Conservation (phyloP, 2,888 invertebrate genomes). For the Aphodius granarius region DNA sequence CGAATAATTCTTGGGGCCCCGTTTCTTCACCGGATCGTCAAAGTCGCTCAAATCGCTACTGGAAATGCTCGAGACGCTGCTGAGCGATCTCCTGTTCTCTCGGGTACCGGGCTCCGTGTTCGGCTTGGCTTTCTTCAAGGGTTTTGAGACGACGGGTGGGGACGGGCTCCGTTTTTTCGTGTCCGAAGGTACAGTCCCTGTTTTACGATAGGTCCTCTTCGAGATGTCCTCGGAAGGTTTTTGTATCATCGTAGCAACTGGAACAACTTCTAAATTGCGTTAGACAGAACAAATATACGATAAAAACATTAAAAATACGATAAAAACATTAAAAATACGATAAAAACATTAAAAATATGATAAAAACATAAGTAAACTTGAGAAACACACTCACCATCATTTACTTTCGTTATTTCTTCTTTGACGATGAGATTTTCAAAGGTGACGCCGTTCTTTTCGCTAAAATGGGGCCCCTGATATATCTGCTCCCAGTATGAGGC, state of each 20-base stretch:
- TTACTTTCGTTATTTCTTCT: conserved; percentile 46
- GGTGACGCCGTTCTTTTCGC: conserved; percentile 60
- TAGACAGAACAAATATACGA: background rate
- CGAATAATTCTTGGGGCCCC: conserved; percentile 16
- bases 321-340: background rate
- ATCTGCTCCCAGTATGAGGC: conserved; percentile 65
- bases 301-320: background rate
- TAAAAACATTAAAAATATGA: background rate
- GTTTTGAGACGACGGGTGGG: conserved; percentile 60
- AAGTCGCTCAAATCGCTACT: conserved; percentile 51
- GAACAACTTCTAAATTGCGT: background rate
- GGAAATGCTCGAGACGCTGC: conserved; percentile 58
- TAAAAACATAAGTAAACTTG: background rate
- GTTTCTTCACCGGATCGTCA: conserved; percentile 31
- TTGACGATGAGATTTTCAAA: conserved; percentile 58
- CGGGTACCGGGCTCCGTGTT: conserved; percentile 37
- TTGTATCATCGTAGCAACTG: background rate
- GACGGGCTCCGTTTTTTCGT: conserved; percentile 55
- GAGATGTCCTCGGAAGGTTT: conserved; percentile 32
- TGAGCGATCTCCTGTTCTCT: conserved; percentile 54
- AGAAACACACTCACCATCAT: conserved; percentile 14
- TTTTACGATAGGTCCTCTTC: conserved; percentile 34
- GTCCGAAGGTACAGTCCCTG: conserved; percentile 25
- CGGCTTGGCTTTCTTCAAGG: conserved; percentile 38
- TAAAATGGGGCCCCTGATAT: conserved; percentile 67